Evolutionary conservation across 2,797 vertebrate genomes (phyloP).

Genomic region (Vespertilio murinus): DNA sequence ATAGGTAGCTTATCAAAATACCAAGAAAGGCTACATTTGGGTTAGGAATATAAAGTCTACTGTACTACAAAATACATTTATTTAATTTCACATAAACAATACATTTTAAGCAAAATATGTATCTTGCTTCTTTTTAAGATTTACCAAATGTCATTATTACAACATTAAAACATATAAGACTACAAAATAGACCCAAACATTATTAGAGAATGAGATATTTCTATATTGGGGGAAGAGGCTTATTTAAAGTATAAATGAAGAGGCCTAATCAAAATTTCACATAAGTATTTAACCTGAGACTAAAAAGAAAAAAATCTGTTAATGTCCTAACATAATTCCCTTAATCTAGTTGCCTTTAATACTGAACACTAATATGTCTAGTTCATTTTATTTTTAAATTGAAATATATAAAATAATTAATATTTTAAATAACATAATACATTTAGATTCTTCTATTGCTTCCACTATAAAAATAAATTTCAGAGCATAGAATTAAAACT

Average conservation of each 20-base stretch:
- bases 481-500: constrained; percentile 9
- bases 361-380: background rate
- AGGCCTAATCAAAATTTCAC: background rate
- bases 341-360: background rate
- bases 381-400: constrained; percentile 12
- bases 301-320: background rate
- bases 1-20: background rate
- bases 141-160: background rate
- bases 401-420: background rate
- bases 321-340: background rate
- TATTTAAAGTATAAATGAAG: background rate
- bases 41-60: background rate
- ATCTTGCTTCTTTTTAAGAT: background rate
- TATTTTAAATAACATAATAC: background rate
- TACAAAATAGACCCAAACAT: background rate
- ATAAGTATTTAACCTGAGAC: background rate
- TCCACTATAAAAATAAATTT: background rate
- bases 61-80: background rate
- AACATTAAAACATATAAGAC: background rate
- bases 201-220: background rate
- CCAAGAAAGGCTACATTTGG: background rate
- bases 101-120: background rate
- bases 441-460: background rate
- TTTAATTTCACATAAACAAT: background rate
- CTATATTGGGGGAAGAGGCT: background rate